Conservation (phyloP, 2,888 invertebrate species). For the Caenorhabditis panamensis region DNA sequence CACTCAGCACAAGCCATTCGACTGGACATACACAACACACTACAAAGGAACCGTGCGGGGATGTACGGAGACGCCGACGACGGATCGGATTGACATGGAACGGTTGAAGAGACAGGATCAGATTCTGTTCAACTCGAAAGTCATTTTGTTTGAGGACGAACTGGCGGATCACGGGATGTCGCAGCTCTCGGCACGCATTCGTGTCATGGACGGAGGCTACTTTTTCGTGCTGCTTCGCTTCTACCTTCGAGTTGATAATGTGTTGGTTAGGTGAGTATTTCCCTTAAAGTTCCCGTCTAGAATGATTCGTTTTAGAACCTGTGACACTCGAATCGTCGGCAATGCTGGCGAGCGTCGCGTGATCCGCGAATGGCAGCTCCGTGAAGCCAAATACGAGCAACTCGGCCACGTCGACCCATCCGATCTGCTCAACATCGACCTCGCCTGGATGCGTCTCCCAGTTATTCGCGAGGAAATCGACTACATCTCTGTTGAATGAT, state of each 20-base stretch:
- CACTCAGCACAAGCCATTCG: conserved; percentile 82
- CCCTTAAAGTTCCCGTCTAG: too few species aligned
- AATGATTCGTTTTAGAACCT: conserved; percentile 58
- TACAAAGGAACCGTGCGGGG: conserved; percentile 87
- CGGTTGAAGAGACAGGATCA: conserved; percentile 91
- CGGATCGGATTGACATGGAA: conserved; percentile 89
- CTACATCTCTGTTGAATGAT: conserved; percentile 8
- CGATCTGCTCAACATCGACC: conserved; percentile 56
- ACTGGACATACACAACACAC: conserved; percentile 97
- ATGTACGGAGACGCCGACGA: conserved; percentile 53
- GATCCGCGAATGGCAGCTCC: conserved; percentile 75
- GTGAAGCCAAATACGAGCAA: conserved; percentile 72
- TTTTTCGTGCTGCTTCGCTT: conserved; percentile 93
- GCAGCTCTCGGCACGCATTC: conserved; percentile 86
- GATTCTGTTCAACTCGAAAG: conserved; percentile 91
- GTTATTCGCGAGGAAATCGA: conserved; percentile 46
- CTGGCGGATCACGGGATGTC: conserved; percentile 97
- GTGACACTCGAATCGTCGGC: conserved; percentile 76
- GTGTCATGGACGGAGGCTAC: conserved; percentile 92
- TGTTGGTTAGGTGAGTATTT: conserved; percentile 85
- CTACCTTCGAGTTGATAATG: conserved; percentile 94
- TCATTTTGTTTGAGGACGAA: conserved; percentile 97
- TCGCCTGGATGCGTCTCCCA: conserved; percentile 69
- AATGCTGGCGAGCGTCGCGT: conserved; percentile 58
- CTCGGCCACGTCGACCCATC: conserved; percentile 55